Conservation (phyloP, 2,113 vertebrate genomes). For the Azemiops feae region DNA sequence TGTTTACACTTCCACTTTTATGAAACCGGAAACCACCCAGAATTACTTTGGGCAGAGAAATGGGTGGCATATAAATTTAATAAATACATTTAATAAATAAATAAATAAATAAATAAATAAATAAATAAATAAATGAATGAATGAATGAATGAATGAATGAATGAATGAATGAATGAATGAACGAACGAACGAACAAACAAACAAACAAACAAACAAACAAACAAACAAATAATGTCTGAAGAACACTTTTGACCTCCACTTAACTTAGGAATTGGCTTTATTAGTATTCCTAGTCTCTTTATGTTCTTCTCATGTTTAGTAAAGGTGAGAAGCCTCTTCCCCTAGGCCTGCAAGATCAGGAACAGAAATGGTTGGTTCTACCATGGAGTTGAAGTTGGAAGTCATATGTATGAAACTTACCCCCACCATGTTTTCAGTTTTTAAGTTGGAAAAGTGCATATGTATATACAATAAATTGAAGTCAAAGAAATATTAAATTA, state of each 20-base stretch:
- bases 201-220: no score
- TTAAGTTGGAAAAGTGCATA: background rate
- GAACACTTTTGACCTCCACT: background rate
- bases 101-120: no score
- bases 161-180: no score
- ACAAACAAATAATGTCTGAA: no score
- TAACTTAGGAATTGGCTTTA: no score
- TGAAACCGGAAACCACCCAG: background rate
- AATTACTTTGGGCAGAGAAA: background rate
- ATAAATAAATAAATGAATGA: no score
- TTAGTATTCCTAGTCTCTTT: no score
- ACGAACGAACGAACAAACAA: no score
- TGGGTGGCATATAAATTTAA: background rate
- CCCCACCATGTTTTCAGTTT: background rate
- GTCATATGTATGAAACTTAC: background rate
- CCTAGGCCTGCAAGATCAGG: background rate
- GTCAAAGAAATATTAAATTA: background rate
- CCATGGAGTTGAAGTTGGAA: background rate
- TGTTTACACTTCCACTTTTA: background rate
- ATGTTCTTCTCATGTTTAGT: no score
- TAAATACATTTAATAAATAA: no score
- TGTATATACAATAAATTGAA: background rate
- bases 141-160: no score
- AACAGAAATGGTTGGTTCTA: background rate
- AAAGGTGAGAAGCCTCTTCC: no score